Evolutionary conservation across 2,113 vertebrate species (phyloP).

Genomic region (Hyla sarda): DNA sequence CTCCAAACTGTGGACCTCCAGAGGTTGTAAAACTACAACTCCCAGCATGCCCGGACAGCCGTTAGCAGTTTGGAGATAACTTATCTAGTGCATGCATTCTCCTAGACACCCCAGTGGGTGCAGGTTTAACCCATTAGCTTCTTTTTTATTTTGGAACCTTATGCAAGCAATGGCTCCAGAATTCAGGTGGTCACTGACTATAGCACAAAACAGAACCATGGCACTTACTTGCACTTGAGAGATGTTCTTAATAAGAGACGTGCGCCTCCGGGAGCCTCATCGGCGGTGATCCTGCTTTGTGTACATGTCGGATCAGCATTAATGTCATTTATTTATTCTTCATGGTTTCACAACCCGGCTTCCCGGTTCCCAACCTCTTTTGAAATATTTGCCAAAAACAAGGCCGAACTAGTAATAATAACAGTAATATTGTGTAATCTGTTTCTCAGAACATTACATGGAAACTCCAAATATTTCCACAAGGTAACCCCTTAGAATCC

Average conservation of each 20-base stretch:
- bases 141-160: too few relatives aligned
- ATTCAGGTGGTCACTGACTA: too few relatives aligned
- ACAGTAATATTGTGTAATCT: background rate
- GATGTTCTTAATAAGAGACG: background rate
- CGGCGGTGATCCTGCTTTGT: background rate
- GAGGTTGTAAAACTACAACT: too few relatives aligned
- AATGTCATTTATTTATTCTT: conserved; percentile 24
- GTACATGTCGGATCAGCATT: background rate
- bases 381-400: conserved; percentile 24
- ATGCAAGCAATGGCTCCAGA: background rate
- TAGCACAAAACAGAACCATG: background rate
- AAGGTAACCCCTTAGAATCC: background rate
- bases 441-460: background rate
- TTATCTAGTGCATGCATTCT: background rate
- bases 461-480: background rate
- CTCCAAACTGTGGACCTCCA: too few relatives aligned
- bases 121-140: background rate
- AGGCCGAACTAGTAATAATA: background rate
- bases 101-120: background rate
- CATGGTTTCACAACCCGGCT: conserved; percentile 29
- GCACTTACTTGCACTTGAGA: background rate
- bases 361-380: background rate
- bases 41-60: too few relatives aligned
- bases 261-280: background rate
- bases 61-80: too few relatives aligned